Evolutionary conservation across 2,113 vertebrate genomes (phyloP).

Genomic region (Picathartes gymnocephalus): DNA sequence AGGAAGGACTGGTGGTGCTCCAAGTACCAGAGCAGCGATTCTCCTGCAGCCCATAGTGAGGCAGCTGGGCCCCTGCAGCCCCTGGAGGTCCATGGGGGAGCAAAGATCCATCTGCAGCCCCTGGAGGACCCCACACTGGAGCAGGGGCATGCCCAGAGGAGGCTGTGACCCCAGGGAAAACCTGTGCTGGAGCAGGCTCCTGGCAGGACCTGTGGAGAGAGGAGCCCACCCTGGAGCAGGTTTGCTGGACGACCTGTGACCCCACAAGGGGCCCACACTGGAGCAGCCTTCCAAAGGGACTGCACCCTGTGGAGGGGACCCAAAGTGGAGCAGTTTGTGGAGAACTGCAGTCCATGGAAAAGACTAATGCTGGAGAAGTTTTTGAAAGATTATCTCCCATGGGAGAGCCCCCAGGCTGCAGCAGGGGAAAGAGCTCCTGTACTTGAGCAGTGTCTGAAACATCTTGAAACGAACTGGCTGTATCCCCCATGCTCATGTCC

Average conservation of each 20-base stretch:
- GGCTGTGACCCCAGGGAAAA: neutral
- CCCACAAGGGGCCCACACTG: accelerated
- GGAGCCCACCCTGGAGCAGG: neutral
- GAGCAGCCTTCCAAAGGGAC: neutral
- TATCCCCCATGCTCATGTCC: neutral
- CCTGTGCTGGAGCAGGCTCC: neutral
- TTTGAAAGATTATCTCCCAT: neutral
- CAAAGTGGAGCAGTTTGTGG: neutral
- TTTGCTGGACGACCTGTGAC: neutral
- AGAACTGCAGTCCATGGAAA: neutral
- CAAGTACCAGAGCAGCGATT: neutral
- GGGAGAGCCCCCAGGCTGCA: neutral
- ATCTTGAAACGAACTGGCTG: neutral
- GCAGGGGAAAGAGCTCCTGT: neutral
- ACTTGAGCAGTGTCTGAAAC: neutral
- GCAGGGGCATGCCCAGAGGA: neutral
- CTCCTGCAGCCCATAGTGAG: neutral
- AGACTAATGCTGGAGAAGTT: neutral
- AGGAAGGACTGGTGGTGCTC: neutral
- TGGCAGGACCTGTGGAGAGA: neutral
- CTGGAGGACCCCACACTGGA: neutral
- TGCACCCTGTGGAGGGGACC: neutral
- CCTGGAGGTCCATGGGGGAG: neutral
- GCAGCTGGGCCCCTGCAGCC: neutral
- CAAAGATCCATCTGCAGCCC: neutral